Evolutionary conservation across 2,797 vertebrate genomes (phyloP), one percentile per base, ranked within the genome.

Genomic region (Naso thynnoides): DNA sequence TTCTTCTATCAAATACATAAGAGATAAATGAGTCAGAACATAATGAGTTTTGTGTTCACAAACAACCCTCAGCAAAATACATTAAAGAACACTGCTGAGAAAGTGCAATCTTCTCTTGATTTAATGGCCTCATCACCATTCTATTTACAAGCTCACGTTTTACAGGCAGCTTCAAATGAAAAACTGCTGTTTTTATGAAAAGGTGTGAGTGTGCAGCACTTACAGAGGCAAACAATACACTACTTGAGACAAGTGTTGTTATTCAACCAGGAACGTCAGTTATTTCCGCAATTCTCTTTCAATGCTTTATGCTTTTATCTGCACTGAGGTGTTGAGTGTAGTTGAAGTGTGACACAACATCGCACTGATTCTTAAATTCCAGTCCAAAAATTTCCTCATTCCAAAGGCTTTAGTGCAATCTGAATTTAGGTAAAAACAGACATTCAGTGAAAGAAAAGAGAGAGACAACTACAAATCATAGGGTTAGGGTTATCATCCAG

Each of bases 371-470:
- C 42, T 19, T 58, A 57, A 53, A n/a, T 23, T 58, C 45, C 52
- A 42, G 69, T 70, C 79, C 79, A 87, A 76, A 78, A 77, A 82
- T 76, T 48, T 80, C 60, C 61, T 79, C 73, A 71, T 60, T 47
- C 58, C 47, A 66, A 79, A 79, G 48, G 49, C 52, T 70, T 81
- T 77, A 73, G 44, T 3, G 16, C 50, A 73, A 70, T 73, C 42
- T 33, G 24, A 33, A 44, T 27, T n/a, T 73, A 86, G 86, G 57
- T 64, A 29, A 78, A 82, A 84, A 49, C 78, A 87, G 59, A 83
- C 62, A 52, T 48, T 6, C n/a, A 27, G 24, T 21, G 21, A 56
- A 62, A 54, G 27, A 52, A 48, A 55, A 48, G n/a, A 79, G 38
- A 21, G 42, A 59, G 29, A 41, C 18, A 53, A 18, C 10, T 11